These are phyloP conservation scores for Anniella stebbinsi DNA, from an alignment of 2,797 vertebrate genomes.

Conservation along the genomic window DNA sequence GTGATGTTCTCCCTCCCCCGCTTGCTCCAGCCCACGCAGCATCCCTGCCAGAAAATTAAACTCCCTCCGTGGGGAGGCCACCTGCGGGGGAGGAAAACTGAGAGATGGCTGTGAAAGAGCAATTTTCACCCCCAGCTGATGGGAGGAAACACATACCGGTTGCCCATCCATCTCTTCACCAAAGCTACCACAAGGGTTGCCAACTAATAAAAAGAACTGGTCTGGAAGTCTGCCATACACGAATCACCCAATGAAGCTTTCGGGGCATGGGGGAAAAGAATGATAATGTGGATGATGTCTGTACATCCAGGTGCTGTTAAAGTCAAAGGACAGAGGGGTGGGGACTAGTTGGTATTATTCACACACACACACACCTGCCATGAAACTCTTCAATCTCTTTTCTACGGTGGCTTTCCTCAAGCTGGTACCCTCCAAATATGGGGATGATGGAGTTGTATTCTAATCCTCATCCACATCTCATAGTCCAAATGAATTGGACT, in stretches of 20 bases:
- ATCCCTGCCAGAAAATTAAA: conserved; percentile 19
- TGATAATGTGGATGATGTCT: not conserved
- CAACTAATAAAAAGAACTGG: not conserved
- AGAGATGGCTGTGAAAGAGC: not conserved
- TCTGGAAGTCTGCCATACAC: not conserved
- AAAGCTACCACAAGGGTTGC: not conserved
- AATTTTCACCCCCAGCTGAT: not conserved
- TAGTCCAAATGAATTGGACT: no score
- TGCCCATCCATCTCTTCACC: not conserved
- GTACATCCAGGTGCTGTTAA: not conserved
- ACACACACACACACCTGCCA: no score
- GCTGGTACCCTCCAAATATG: no score
- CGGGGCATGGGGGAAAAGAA: not conserved
- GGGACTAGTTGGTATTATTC: no score
- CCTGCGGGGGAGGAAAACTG: conserved; percentile 1
- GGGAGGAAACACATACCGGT: not conserved
- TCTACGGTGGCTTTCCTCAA: not conserved
- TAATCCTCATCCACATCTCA: no score
- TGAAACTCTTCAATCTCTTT: not conserved
- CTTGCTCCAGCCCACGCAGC: not conserved
- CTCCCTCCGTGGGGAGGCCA: not conserved
- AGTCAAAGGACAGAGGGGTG: not conserved
- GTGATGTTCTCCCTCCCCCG: not conserved
- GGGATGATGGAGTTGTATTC: no score
- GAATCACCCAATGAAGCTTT: not conserved